Conservation (phyloP, 2,113 vertebrate species). For the Ailuropoda melanoleuca region DNA sequence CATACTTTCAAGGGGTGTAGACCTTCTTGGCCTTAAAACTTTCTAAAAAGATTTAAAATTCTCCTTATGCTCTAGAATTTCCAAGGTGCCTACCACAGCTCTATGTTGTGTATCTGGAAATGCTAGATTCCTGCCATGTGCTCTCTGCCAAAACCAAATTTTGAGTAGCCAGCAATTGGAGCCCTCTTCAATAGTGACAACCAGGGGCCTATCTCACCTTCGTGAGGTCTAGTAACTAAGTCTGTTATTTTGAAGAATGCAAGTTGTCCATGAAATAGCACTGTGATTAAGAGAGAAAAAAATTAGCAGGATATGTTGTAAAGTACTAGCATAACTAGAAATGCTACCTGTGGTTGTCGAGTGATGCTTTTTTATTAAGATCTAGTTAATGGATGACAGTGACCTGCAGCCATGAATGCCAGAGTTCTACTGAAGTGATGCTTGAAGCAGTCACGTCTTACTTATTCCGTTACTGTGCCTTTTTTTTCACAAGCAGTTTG, state of each 20-base stretch:
- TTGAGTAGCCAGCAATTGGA: neutral
- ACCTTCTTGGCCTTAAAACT: neutral
- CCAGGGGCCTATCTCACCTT: neutral
- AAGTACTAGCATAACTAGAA: constrained; percentile 42
- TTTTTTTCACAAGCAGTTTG: constrained; percentile 16
- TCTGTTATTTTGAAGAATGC: constrained; percentile 28
- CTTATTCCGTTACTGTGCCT: neutral
- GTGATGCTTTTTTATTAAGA: neutral
- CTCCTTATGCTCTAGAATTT: neutral
- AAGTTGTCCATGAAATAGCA: neutral
- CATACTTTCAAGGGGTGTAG: neutral
- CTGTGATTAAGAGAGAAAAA: neutral
- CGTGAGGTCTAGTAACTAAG: neutral
- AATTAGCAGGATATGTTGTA: neutral
- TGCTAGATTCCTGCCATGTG: neutral
- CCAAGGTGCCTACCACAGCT: neutral
- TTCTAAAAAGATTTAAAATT: neutral
- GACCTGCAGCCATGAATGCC: neutral
- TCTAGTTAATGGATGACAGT: neutral
- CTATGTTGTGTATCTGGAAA: neutral
- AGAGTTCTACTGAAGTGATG: neutral
- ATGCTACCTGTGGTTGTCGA: neutral
- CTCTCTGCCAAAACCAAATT: neutral
- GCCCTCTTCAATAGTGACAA: neutral
- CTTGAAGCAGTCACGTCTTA: neutral